Conservation (phyloP, 2,888 invertebrate species). For the Baronia brevicornis region DNA sequence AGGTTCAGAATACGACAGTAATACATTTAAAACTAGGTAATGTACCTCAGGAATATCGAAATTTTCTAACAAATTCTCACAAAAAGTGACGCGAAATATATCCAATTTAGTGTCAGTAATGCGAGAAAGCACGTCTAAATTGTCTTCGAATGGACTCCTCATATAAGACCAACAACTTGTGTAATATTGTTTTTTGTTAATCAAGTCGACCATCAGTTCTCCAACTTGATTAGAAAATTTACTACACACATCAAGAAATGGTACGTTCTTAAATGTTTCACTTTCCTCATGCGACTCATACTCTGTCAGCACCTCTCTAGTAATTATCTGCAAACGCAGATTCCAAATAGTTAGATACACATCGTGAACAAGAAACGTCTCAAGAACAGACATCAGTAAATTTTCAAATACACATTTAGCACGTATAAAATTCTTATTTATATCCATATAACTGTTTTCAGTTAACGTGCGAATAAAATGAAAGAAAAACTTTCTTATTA, state of each 20-base stretch:
- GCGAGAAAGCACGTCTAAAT: too few species aligned
- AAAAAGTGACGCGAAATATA: too few species aligned
- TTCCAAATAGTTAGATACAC: slow-evolving; percentile 32
- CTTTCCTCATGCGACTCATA: slow-evolving; percentile 11
- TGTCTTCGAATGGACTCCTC: too few species aligned
- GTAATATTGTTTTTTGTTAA: slow-evolving; percentile 21
- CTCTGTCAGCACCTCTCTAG: slow-evolving; percentile 16
- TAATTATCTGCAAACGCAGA: slow-evolving; percentile 23
- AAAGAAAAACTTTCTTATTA: slow-evolving; percentile 18
- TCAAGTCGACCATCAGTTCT: slow-evolving; percentile 22
- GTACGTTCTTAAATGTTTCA: slow-evolving; percentile 7
- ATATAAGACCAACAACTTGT: slow-evolving; percentile 14
- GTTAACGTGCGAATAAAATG: slow-evolving; percentile 22
- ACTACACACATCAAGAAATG: slow-evolving; percentile 13
- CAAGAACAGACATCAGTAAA: slow-evolving; percentile 21
- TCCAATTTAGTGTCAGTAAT: too few species aligned
- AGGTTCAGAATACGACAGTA: too few species aligned
- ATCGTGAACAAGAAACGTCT: slow-evolving; percentile 21
- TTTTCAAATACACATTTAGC: slow-evolving; percentile 23
- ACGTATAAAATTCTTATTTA: slow-evolving; percentile 13
- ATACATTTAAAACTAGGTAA: too few species aligned
- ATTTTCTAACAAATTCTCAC: too few species aligned
- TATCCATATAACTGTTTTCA: slow-evolving; percentile 10
- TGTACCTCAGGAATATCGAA: too few species aligned
- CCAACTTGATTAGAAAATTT: slow-evolving; percentile 26